phyloP scores from a whole-genome alignment of 2,797 vertebrate genomes.

The Yasuhikotakia modesta region DNA sequence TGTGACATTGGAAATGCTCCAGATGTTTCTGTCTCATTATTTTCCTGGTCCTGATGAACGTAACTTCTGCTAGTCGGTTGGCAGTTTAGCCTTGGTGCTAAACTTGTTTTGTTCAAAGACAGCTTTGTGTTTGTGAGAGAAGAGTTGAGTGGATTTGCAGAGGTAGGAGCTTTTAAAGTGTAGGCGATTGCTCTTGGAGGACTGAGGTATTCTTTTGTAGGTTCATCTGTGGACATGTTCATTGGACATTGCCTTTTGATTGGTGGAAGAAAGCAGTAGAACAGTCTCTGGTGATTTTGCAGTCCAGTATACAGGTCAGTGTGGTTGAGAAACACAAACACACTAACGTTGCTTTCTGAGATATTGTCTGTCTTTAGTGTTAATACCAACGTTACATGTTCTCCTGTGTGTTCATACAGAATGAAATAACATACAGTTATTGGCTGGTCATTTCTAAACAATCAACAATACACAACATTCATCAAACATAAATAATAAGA shows the following conservation, averaged over 20 bases:
- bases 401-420: not conserved
- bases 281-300: conserved; percentile 46
- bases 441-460: not conserved
- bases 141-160: not conserved
- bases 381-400: conserved; percentile 59
- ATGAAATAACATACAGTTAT: not conserved
- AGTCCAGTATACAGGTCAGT: conserved; percentile 57
- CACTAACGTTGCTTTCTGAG: conserved; percentile 60
- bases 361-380: conserved; percentile 53
- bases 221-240: not conserved
- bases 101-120: not conserved
- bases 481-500: too few relatives aligned
- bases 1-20: conserved; percentile 3
- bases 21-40: conserved; percentile 63
- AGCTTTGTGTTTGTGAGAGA: not conserved
- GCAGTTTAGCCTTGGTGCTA: conserved; percentile 12
- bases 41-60: conserved; percentile 63
- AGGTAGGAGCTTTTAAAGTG: not conserved
- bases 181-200: not conserved
- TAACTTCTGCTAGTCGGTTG: conserved; percentile 65
- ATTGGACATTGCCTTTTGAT: conserved; percentile 16
- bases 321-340: conserved; percentile 57
- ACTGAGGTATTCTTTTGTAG: not conserved
- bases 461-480: not conserved
- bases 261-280: conserved; percentile 65